Conservation (phyloP, 2,797 vertebrate species). For the Parauchenoglanis ngamensis region DNA sequence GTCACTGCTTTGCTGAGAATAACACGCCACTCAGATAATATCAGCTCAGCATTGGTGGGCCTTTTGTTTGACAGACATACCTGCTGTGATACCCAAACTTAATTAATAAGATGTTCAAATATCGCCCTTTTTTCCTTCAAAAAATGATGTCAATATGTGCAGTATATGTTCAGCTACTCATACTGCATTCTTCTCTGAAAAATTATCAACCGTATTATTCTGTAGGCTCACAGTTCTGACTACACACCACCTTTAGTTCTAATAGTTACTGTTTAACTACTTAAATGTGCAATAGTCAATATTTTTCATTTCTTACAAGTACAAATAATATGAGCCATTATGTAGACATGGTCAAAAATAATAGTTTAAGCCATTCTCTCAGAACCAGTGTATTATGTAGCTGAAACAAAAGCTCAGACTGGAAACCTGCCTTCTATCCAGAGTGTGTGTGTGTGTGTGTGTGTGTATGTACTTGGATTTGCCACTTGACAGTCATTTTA, state of each 20-base stretch:
- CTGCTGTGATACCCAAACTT: neutral
- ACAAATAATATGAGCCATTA: neutral
- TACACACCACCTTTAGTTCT: too few relatives aligned
- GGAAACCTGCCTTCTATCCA: neutral
- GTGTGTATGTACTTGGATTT: neutral
- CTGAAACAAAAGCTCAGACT: neutral
- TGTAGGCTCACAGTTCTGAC: neutral
- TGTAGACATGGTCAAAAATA: neutral
- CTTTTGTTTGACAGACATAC: neutral
- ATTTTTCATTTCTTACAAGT: neutral
- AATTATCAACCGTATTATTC: neutral
- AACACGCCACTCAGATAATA: neutral
- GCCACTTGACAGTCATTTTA: neutral
- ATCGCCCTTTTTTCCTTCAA: neutral
- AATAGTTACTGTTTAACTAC: neutral
- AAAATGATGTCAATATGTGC: too few relatives aligned
- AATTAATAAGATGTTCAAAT: neutral
- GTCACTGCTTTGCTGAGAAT: neutral
- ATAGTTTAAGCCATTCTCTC: neutral
- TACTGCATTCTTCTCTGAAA: neutral
- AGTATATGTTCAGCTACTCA: neutral
- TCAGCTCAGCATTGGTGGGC: neutral
- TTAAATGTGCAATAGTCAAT: neutral
- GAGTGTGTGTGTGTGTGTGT: neutral
- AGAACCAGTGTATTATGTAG: neutral